Percentiles rank a stretch among this genome's conserved stretches.
phyloP scores from a whole-genome alignment of 2,888 invertebrate species.

The Subacronicta megacephala region DNA sequence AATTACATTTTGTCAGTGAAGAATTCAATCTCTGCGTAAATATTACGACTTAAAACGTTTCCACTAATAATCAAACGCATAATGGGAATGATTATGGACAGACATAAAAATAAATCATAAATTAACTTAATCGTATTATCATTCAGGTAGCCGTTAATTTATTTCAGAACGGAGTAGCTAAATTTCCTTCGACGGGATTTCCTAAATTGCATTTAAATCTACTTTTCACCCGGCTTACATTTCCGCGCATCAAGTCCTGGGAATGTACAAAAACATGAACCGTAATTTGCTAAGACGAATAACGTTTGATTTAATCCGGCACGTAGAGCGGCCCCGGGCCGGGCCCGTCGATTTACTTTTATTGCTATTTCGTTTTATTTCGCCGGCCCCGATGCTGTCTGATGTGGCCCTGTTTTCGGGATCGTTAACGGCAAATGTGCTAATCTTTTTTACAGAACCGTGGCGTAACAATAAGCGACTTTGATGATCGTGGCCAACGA shows the following conservation, averaged over 20 bases:
- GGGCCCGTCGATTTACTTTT: constrained; percentile 87
- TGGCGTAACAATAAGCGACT: constrained; percentile 78
- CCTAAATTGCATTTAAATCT: constrained; percentile 75
- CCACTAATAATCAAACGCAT: neutral
- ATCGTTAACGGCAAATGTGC: constrained; percentile 87
- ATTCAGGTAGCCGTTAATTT: constrained; percentile 33
- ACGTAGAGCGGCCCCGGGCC: constrained; percentile 76
- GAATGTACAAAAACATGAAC: constrained; percentile 82
- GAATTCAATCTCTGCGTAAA: too few relatives aligned
- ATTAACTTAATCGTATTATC: constrained; percentile 28
- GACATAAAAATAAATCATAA: constrained; percentile 13
- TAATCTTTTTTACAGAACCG: constrained; percentile 85
- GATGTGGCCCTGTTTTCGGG: constrained; percentile 86
- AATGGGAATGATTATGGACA: constrained; percentile 1
- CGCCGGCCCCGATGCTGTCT: constrained; percentile 74
- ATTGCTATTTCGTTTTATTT: constrained; percentile 88
- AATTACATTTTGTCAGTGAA: neutral
- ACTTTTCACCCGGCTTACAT: constrained; percentile 73
- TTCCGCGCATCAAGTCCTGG: constrained; percentile 76
- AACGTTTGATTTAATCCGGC: constrained; percentile 88
- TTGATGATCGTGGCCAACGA: constrained; percentile 72
- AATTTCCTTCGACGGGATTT: constrained; percentile 65
- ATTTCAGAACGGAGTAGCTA: constrained; percentile 47
- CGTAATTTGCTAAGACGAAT: constrained; percentile 88
- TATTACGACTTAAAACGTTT: too few relatives aligned